phyloP scores from a whole-genome alignment of 2,888 invertebrate genomes.

The Torymus aiolomorphi region DNA sequence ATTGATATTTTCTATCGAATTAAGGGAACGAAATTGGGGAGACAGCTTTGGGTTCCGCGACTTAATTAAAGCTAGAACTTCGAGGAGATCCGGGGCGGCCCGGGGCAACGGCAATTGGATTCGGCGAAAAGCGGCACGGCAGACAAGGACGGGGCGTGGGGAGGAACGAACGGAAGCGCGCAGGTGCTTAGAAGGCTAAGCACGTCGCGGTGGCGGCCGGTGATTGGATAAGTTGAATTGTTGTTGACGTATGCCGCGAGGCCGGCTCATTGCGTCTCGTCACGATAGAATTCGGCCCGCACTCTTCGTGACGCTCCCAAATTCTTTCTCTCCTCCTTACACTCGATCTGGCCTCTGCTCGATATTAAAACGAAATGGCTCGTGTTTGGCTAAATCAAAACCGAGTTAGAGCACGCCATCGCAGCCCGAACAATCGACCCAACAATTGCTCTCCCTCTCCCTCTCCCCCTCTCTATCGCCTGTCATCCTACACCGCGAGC shows the following conservation, averaged over 20 bases:
- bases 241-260: slow-evolving; percentile 65
- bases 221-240: slow-evolving; percentile 68
- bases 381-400: slow-evolving; percentile 53
- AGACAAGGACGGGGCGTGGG: neutral
- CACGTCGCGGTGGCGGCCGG: slow-evolving; percentile 39
- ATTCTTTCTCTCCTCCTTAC: slow-evolving; percentile 2
- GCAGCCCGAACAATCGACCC: slow-evolving; percentile 60
- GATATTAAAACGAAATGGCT: slow-evolving; percentile 62
- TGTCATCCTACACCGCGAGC: no score
- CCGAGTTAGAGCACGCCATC: slow-evolving; percentile 57
- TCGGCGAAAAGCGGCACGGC: neutral
- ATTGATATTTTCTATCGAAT: no score
- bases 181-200: slow-evolving; percentile 48
- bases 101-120: neutral
- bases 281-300: slow-evolving; percentile 63
- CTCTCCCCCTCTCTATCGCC: neutral
- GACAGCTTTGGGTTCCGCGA: slow-evolving; percentile 1
- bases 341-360: slow-evolving; percentile 7
- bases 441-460: slow-evolving; percentile 57
- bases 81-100: neutral
- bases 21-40: no score
- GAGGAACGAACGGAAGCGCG: slow-evolving; percentile 1
- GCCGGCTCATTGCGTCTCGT: slow-evolving; percentile 64
- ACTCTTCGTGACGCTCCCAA: slow-evolving; percentile 31
- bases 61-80: slow-evolving; percentile 27